Conservation (phyloP, 2,113 vertebrate species). For the Gallinago undulata region DNA sequence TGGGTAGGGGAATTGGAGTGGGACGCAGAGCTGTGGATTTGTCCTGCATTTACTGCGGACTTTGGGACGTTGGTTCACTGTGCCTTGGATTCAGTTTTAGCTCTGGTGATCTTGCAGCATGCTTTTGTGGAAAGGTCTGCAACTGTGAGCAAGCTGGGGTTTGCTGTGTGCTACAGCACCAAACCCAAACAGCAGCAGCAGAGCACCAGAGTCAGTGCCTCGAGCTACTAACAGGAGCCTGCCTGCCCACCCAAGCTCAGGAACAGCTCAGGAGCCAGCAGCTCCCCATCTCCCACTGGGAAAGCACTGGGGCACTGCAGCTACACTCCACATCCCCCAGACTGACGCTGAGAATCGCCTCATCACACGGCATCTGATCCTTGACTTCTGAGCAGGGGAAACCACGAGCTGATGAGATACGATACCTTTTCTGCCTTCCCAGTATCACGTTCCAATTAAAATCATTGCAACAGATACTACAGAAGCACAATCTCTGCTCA, state of each 20-base stretch:
- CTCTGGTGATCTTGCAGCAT: background rate
- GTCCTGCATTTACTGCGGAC: background rate
- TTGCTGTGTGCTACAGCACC: background rate
- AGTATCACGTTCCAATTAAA: background rate
- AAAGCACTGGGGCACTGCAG: background rate
- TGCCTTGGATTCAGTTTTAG: background rate
- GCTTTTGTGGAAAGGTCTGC: background rate
- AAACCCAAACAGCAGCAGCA: background rate
- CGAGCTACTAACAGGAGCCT: accelerated
- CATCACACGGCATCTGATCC: background rate
- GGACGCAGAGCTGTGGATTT: background rate
- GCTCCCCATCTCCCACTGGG: background rate
- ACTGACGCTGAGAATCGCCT: background rate
- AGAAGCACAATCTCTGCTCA: slow-evolving; percentile 20
- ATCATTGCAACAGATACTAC: slow-evolving; percentile 34
- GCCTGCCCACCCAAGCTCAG: background rate
- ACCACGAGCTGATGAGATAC: background rate
- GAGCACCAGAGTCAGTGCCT: background rate
- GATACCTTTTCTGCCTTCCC: background rate
- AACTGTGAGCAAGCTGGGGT: background rate
- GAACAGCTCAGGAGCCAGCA: background rate
- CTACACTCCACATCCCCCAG: background rate
- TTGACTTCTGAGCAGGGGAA: slow-evolving; percentile 14
- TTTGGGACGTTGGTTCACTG: background rate
- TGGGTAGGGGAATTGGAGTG: background rate